phyloP scores from a whole-genome alignment of 2,113 vertebrate genomes.

The Leucosticte australis region DNA sequence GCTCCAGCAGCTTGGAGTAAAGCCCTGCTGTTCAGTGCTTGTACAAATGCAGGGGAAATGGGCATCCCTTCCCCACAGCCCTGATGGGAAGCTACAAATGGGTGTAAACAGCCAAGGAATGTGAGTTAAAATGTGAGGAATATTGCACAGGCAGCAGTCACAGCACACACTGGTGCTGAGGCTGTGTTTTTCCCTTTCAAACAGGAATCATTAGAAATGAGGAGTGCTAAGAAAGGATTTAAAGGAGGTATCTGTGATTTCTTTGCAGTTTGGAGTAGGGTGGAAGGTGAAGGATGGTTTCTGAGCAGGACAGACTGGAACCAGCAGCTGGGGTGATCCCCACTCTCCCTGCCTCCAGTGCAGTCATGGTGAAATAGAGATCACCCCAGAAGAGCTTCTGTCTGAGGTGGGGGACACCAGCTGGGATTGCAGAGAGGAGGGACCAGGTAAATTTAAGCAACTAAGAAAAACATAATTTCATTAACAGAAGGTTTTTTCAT shows the following conservation, averaged over 20 bases:
- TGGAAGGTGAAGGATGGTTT: neutral
- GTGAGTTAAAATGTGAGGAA: neutral
- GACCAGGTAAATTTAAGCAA: neutral
- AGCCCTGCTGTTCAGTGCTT: neutral
- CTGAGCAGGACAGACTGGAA: neutral
- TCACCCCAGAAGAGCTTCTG: neutral
- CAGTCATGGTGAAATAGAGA: neutral
- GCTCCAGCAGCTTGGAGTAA: neutral
- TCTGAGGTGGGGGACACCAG: neutral
- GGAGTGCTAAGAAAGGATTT: neutral
- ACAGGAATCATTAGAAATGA: neutral
- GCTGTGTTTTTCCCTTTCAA: neutral
- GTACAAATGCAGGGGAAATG: neutral
- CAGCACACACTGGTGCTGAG: neutral
- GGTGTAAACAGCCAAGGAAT: neutral
- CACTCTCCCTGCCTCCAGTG: neutral
- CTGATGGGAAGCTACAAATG: neutral
- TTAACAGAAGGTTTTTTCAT: neutral
- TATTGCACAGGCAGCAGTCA: neutral
- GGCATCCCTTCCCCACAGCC: neutral
- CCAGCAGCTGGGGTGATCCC: neutral
- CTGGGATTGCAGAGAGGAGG: neutral
- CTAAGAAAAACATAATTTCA: neutral
- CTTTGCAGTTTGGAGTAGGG: neutral
- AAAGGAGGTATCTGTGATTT: neutral